These are phyloP conservation scores for Sesia apiformis DNA, from an alignment of 2,888 invertebrate genomes.

Conservation along the genomic window DNA sequence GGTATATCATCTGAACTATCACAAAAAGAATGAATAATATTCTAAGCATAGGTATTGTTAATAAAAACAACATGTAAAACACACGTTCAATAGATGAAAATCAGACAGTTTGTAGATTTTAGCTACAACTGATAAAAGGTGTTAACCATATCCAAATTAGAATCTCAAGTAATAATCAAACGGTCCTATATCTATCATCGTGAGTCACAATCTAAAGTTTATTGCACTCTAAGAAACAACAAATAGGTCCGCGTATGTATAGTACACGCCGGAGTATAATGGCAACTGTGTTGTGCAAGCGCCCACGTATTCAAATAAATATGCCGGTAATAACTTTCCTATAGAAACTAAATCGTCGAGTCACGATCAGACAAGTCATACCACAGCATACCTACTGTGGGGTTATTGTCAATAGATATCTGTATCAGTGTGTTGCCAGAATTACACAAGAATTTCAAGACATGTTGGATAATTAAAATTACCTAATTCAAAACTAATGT, in stretches of 20 bases:
- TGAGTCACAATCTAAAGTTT: conserved; percentile 40
- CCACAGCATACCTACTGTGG: conserved; percentile 12
- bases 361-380: conserved; percentile 52
- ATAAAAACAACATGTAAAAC: too few species aligned
- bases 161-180: neutral
- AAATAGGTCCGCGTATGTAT: conserved; percentile 10
- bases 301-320: conserved; percentile 67
- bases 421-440: too few species aligned
- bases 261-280: conserved; percentile 23
- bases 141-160: neutral
- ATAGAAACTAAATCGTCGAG: conserved; percentile 65
- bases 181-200: neutral
- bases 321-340: conserved; percentile 64
- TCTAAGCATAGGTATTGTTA: too few species aligned
- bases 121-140: too few species aligned
- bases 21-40: too few species aligned
- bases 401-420: neutral
- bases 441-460: too few species aligned
- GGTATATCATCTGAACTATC: too few species aligned
- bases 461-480: too few species aligned
- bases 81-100: too few species aligned
- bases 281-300: conserved; percentile 54
- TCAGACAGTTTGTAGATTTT: too few species aligned
- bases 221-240: conserved; percentile 45
- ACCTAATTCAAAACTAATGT: too few species aligned